Evolutionary conservation across 2,113 vertebrate species (phyloP), one percentile per base, ranked within the genome.

Genomic region (Ageneiosus marmoratus): DNA sequence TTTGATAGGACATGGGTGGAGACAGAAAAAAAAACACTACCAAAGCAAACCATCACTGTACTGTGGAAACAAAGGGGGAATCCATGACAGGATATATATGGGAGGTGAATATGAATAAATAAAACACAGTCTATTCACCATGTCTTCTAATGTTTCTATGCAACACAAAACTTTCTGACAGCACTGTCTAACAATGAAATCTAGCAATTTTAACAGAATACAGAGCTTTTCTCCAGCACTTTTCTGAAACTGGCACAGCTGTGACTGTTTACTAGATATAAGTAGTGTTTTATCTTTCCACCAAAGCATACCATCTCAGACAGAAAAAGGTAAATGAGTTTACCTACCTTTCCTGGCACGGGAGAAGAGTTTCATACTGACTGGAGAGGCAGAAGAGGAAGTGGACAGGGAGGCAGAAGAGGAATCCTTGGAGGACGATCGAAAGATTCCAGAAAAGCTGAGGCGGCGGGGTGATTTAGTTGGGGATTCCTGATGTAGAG

Each of bases 361-460:
- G 85, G 94, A 94, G 93, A 98, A 98, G 90, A 97, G 94, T 90
- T 95, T 95, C 91, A 96, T 94, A 90, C 93, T 94, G 77, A 95
- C 93, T 0, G 96, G 95, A 5, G 97, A 97, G 83, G 96, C 93
- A 80, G 96, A 95, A 82, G 94, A 94, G 87, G 95, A 95, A 88
- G 29, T 91, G 51, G 79, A 85, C 16, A 76, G 9, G 22, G 81
- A 80, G 32, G 63, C 75, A 88, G 91, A 93, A 12, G 88, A 73
- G 67, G 95, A 96, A 34, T 98, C 96, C 90, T 95, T 96, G 90
- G 96, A 96, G 1, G 96, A 94, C 0, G 95, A 96, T 86, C 95
- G 94, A 90, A 98, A 98, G 91, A 98, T 97, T 65, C 97, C 97
- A 16, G 95, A 97, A 93, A 98, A 97, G 90, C 96, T 98, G 93